Base-by-base conservation (phyloP, 2,888 invertebrate species). In the Tuta absoluta region DNA sequence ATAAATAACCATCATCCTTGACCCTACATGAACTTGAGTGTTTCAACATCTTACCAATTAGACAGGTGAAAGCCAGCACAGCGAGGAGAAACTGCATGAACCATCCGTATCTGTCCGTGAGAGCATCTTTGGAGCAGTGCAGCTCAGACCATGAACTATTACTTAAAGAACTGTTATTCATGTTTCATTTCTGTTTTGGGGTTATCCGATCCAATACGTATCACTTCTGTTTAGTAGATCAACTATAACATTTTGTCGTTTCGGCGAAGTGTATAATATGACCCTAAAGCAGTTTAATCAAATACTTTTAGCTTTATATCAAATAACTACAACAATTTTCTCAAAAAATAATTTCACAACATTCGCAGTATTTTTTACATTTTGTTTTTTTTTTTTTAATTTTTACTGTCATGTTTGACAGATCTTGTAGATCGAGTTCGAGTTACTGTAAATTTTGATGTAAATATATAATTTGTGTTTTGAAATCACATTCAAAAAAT, bases 91-190 rank as follows among this genome's bases (percentile, higher is more conserved):
- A 94, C 82, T 95, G 95, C 79, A 95, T 89, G 80, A 95, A 94
- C 95, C 95, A 95, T 67, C 95, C 95, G 83, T 95, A 95, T 68
- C 93, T 93, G 81, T 95, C 94, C 12, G 95, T 95, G 51, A 95
- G 90, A 17, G 95, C 95, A 92, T 95, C 94, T 80, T 95, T 95
- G 58, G 93, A 92, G 85, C 95, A 95, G 79, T 94, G 94, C 38
- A 92, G 86, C 76, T 87, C 87, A 28, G 91, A 86, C 87, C 81
- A 71, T 8, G 45, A n/a, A n/a, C n/a, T 45, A 45, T 45, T 45
- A 33, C 33, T 33, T 33, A 33, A 86, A 11, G 87, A 85, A 76
- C 85, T 88, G 70, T 89, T 89, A 84, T 90, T 89, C 90, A 90
- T 90, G 78, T 89, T 88, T 85, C 84, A 86, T 85, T 74, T 74